phyloP scores from a whole-genome alignment of 2,113 vertebrate genomes.

The Pagrus major region DNA sequence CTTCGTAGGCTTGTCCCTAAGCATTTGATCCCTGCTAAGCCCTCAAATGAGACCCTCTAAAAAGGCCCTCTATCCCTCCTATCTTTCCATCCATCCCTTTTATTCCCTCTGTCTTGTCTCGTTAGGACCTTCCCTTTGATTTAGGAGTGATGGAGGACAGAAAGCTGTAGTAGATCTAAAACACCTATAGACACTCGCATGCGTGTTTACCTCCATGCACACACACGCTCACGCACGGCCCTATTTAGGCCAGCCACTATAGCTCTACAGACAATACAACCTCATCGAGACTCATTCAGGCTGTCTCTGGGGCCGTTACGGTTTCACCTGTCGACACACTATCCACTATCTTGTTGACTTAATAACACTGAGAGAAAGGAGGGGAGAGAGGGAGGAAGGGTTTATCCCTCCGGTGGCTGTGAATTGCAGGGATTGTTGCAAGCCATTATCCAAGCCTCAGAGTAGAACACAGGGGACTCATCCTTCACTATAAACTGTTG shows the following conservation, averaged over 20 bases:
- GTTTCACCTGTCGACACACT: constrained; percentile 84
- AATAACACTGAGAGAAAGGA: constrained; percentile 57
- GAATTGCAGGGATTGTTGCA: constrained; percentile 65
- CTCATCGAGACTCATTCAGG: constrained; percentile 54
- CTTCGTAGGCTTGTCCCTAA: constrained; percentile 48
- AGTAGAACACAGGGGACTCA: constrained; percentile 61
- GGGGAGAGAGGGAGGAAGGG: constrained; percentile 28
- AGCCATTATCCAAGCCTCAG: constrained; percentile 56
- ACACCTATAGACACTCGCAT: constrained; percentile 32
- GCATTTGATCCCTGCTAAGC: constrained; percentile 70
- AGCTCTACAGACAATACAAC: constrained; percentile 61
- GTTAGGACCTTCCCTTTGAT: constrained; percentile 58
- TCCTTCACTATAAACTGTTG: constrained; percentile 48
- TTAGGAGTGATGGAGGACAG: constrained; percentile 51
- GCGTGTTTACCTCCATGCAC: constrained; percentile 26
- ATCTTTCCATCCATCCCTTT: constrained; percentile 61
- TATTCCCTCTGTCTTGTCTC: constrained; percentile 60
- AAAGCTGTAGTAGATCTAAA: constrained; percentile 30
- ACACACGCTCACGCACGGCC: constrained; percentile 47
- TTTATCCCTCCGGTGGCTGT: constrained; percentile 59
- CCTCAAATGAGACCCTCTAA: constrained; percentile 69
- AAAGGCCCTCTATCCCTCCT: constrained; percentile 57
- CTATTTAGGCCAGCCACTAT: constrained; percentile 51
- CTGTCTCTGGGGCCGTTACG: constrained; percentile 66
- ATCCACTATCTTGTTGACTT: constrained; percentile 81